Percentiles rank a stretch among this genome's conserved stretches.
These are phyloP conservation scores for Propithecus coquereli DNA, from an alignment of 2,113 vertebrate genomes.

Conservation along the genomic window DNA sequence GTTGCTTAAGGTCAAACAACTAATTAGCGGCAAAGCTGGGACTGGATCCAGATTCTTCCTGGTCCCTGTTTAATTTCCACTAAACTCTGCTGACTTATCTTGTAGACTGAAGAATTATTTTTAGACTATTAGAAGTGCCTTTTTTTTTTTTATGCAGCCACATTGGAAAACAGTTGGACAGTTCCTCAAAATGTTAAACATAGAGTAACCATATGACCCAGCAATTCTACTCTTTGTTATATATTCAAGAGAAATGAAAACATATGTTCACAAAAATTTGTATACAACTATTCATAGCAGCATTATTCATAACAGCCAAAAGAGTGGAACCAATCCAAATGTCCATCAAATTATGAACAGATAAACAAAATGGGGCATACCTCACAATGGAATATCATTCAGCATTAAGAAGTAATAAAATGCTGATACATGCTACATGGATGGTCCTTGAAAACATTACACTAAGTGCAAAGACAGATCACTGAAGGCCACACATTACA, in stretches of 20 bases:
- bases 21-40: conserved; percentile 56
- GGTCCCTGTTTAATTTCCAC: conserved; percentile 3
- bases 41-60: conserved; percentile 10
- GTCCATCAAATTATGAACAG: too few relatives aligned
- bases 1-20: conserved; percentile 63
- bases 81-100: background rate
- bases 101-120: conserved; percentile 2
- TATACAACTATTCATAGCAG: background rate
- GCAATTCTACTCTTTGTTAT: background rate
- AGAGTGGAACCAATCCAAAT: background rate
- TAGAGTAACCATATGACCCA: background rate
- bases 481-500: background rate
- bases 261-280: background rate
- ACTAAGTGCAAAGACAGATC: background rate
- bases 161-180: background rate
- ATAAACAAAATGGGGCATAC: background rate
- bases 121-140: background rate
- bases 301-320: background rate
- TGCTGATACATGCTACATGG: accelerated
- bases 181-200: background rate
- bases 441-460: background rate
- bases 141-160: background rate
- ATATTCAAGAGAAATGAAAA: background rate
- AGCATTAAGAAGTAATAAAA: background rate
- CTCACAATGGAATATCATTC: background rate